Conservation (phyloP, 1,140 invertebrate genomes). For the Platyscapa corneri region DNA sequence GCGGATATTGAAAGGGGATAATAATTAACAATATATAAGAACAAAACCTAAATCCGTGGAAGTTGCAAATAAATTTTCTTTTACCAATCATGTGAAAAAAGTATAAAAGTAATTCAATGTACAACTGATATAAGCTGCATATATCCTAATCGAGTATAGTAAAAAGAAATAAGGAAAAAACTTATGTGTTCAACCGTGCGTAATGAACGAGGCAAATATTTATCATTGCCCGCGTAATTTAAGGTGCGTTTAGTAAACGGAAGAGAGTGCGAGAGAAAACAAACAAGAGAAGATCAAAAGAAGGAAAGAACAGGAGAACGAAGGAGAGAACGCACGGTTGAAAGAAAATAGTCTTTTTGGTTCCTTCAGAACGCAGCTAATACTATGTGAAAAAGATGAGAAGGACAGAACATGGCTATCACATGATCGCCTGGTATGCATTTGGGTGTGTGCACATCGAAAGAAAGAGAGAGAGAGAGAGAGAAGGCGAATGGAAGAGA, state of each 20-base stretch:
- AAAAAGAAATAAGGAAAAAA: background rate
- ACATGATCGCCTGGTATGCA: background rate
- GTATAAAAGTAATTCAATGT: too few relatives aligned
- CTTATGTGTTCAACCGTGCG: conserved; percentile 38
- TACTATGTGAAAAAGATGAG: conserved; percentile 41
- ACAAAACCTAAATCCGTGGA: too few relatives aligned
- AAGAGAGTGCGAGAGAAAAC: conserved; percentile 70
- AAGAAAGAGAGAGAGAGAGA: conserved; percentile 24
- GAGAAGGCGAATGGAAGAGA: conserved; percentile 59
- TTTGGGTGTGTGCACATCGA: conserved; percentile 23
- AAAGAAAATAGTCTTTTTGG: conserved; percentile 16
- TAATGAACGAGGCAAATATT: conserved; percentile 74
- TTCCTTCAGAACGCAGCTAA: background rate
- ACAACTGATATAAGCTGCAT: background rate
- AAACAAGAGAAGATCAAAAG: conserved; percentile 62
- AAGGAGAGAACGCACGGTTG: background rate
- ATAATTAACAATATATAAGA: too few relatives aligned
- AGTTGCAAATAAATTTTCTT: too few relatives aligned
- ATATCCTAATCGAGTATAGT: background rate
- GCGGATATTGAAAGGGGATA: too few relatives aligned
- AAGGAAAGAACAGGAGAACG: conserved; percentile 18
- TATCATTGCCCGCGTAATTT: conserved; percentile 73
- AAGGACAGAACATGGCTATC: conserved; percentile 17
- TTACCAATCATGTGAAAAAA: too few relatives aligned
- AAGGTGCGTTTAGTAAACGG: conserved; percentile 73